A percentile compares a stretch with the other conserved stretches of the same genome.
Evolutionary conservation across 2,113 vertebrate species (phyloP).

Genomic region (Prunella himalayana): DNA sequence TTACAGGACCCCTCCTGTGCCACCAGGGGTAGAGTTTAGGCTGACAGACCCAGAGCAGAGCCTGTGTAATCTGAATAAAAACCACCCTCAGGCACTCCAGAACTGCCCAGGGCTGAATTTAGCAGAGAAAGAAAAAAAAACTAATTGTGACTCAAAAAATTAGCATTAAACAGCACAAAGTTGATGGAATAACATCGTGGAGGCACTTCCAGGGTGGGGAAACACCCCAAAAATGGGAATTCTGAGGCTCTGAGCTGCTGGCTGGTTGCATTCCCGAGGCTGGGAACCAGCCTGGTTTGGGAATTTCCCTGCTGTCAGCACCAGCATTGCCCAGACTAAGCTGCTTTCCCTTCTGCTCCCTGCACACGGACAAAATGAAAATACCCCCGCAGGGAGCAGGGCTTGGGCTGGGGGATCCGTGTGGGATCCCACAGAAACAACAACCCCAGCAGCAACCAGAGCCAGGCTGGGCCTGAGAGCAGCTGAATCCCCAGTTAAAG

Average conservation of each 20-base stretch:
- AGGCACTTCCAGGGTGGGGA: not conserved
- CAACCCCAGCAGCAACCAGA: not conserved
- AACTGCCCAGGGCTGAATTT: not conserved
- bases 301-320: conserved; percentile 2
- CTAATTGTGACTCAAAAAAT: accelerated
- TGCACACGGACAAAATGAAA: not conserved
- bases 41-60: not conserved
- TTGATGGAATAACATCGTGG: accelerated
- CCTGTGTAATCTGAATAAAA: not conserved
- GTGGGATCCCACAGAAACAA: not conserved
- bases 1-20: not conserved
- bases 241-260: accelerated
- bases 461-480: not conserved
- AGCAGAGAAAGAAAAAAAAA: not conserved
- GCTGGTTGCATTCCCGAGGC: accelerated
- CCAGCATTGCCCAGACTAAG: not conserved
- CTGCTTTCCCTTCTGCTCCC: conserved; percentile 20
- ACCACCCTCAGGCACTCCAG: not conserved
- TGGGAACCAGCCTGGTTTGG: not conserved
- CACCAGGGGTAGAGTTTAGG: not conserved
- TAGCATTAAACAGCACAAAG: not conserved
- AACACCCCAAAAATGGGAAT: accelerated
- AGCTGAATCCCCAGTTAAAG: not conserved
- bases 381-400: not conserved
- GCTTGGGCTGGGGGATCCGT: not conserved